A percentile compares a stretch with the other conserved stretches of the same genome.
These are phyloP conservation scores for Campylomormyrus tamandua DNA, from an alignment of 2,113 vertebrate species.

Conservation along the genomic window DNA sequence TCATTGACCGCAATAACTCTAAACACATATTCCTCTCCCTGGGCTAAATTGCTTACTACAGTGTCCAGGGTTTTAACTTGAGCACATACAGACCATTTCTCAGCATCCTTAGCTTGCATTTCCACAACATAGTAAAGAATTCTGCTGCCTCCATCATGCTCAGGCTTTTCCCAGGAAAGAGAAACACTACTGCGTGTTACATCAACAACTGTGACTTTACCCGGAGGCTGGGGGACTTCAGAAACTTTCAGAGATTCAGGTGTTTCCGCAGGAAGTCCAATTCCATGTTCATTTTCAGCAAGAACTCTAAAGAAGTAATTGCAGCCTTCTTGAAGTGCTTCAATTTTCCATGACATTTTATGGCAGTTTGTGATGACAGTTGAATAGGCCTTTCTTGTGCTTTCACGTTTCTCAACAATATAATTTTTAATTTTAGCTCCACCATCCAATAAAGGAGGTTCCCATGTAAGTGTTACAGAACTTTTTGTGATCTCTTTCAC, in stretches of 20 bases:
- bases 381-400: constrained; percentile 90
- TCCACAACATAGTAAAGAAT: constrained; percentile 89
- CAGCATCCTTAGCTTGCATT: constrained; percentile 82
- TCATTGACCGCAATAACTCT: constrained; percentile 92
- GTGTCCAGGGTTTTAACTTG: constrained; percentile 83
- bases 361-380: constrained; percentile 82
- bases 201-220: constrained; percentile 87
- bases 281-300: constrained; percentile 92
- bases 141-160: constrained; percentile 92
- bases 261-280: constrained; percentile 82
- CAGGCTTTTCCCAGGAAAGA: constrained; percentile 85
- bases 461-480: constrained; percentile 88
- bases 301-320: constrained; percentile 88
- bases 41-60: constrained; percentile 74
- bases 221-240: constrained; percentile 93
- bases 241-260: constrained; percentile 84
- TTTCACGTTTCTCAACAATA: constrained; percentile 92
- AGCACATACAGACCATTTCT: constrained; percentile 85
- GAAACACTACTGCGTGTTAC: constrained; percentile 83
- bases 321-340: constrained; percentile 84
- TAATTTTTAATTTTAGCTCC: constrained; percentile 96
- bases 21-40: constrained; percentile 89
- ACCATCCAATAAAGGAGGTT: constrained; percentile 86
- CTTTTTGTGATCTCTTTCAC: constrained; percentile 90
- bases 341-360: constrained; percentile 87